These are phyloP conservation scores for Daptonema setosum DNA, from an alignment of 2,888 invertebrate genomes.

Conservation along the genomic window DNA sequence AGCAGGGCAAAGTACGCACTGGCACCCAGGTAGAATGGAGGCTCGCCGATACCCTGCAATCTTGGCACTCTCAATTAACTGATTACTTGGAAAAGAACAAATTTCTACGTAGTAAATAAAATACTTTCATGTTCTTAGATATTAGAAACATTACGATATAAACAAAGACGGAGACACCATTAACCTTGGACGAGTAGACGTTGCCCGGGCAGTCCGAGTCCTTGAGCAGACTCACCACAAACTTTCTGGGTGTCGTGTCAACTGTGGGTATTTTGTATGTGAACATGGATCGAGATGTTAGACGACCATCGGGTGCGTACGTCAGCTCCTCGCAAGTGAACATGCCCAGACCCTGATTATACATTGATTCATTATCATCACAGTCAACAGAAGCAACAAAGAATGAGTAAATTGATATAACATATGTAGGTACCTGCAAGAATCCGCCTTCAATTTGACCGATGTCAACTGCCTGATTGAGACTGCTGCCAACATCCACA, in stretches of 20 bases:
- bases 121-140: no score
- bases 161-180: no score
- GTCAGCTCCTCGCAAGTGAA: slow-evolving; percentile 68
- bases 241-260: slow-evolving; percentile 64
- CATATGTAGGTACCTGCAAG: no score
- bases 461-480: slow-evolving; percentile 86
- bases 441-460: slow-evolving; percentile 89
- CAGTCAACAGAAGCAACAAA: no score
- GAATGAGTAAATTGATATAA: no score
- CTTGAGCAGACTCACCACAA: slow-evolving; percentile 70
- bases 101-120: no score
- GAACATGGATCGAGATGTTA: slow-evolving; percentile 65
- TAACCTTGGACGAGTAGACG: slow-evolving; percentile 71
- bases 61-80: no score
- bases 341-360: slow-evolving; percentile 53
- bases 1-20: slow-evolving; percentile 67
- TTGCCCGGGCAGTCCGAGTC: slow-evolving; percentile 65
- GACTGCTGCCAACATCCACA: slow-evolving; percentile 79
- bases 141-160: no score
- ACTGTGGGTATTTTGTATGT: slow-evolving; percentile 79
- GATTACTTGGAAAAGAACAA: no score
- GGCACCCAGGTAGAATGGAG: slow-evolving; percentile 66
- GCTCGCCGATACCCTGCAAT: slow-evolving; percentile 70
- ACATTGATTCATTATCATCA: no score
- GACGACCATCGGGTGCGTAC: slow-evolving; percentile 54